A percentile compares a stretch with the other conserved stretches of the same genome.
Evolutionary conservation across 1,140 invertebrate genomes (phyloP).

Genomic region (Bombus picipes): DNA sequence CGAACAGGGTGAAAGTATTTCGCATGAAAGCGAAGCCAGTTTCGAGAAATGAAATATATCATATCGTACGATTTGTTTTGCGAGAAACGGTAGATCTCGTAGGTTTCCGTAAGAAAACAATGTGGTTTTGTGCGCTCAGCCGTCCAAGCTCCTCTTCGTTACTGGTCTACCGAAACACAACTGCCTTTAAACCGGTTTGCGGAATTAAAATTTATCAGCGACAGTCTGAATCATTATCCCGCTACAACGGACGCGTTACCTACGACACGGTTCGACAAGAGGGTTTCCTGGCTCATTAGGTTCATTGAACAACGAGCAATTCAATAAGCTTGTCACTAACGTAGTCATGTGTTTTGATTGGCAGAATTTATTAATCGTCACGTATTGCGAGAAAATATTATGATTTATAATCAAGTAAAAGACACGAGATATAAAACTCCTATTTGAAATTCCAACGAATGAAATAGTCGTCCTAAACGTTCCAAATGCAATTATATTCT

Average conservation of each 20-base stretch:
- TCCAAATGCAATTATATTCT: not conserved
- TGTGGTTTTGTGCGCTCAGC: not conserved
- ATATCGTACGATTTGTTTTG: not conserved
- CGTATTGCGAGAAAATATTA: not conserved
- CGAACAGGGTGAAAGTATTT: not conserved
- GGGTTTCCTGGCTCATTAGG: not conserved
- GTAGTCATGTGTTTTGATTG: not conserved
- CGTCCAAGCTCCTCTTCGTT: constrained; percentile 39
- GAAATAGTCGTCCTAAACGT: not conserved
- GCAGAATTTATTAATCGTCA: not conserved
- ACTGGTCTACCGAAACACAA: constrained; percentile 45
- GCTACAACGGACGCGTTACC: constrained; percentile 11
- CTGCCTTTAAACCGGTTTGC: constrained; percentile 27
- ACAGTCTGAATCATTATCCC: constrained; percentile 35
- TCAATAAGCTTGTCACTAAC: not conserved
- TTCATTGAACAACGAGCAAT: not conserved
- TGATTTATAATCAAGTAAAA: not conserved
- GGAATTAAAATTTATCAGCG: constrained; percentile 36
- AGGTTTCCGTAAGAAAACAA: constrained; percentile 4
- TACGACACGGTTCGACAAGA: not conserved
- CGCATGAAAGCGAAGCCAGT: not conserved
- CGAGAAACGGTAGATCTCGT: not conserved
- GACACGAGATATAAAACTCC: not conserved
- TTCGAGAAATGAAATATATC: not conserved
- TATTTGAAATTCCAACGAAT: not conserved